These are phyloP conservation scores for Gavia stellata DNA, from an alignment of 2,113 vertebrate species.

Conservation along the genomic window DNA sequence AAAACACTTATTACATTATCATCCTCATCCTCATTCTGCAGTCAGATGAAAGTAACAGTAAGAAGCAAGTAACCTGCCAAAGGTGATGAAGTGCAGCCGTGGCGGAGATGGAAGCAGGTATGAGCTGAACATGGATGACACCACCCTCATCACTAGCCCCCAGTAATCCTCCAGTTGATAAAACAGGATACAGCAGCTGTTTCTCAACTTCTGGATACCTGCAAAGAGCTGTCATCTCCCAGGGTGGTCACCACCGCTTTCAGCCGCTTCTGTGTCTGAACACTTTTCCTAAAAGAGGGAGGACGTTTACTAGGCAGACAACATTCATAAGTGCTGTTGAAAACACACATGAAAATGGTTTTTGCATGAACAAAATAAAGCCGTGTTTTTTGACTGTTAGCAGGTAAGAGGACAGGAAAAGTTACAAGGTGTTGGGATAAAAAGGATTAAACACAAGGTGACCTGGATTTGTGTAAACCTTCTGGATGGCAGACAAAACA, in stretches of 20 bases:
- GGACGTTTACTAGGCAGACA: not conserved
- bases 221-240: not conserved
- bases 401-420: not conserved
- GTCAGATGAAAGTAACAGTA: not conserved
- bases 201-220: not conserved
- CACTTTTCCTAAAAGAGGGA: not conserved
- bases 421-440: not conserved
- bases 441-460: not conserved
- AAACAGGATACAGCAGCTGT: not conserved
- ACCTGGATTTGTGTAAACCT: not conserved
- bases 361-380: not conserved
- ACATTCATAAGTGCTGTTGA: not conserved
- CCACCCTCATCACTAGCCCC: too few relatives aligned
- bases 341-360: not conserved
- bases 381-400: not conserved
- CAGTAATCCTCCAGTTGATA: not conserved
- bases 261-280: not conserved
- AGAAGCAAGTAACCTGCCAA: not conserved
- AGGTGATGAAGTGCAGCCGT: not conserved
- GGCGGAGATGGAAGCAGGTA: not conserved
- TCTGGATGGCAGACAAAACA: not conserved
- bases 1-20: constrained; percentile 25
- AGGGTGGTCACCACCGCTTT: not conserved
- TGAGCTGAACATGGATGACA: not conserved
- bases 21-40: not conserved